Base-by-base conservation (phyloP, 2,113 vertebrate genomes). In the Corapipo altera region DNA sequence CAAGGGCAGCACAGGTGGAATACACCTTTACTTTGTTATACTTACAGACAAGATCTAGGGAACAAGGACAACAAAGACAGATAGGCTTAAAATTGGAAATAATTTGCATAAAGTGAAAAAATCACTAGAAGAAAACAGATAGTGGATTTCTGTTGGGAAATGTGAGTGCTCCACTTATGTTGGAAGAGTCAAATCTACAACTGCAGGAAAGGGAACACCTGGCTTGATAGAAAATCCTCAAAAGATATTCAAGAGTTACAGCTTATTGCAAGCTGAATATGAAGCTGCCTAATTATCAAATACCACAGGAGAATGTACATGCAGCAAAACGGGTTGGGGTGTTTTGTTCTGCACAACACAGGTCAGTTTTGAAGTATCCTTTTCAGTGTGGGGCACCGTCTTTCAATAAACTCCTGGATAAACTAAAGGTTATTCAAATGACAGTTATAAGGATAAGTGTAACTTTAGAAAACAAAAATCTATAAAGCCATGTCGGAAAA, bases 121-220 rank as follows among this genome's bases (percentile, higher is more conserved):
- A 62, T 18, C 0, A 9, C 17, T n/a, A 26, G 33, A 9, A 89
- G 76, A 75, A 57, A 81, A 9, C 1, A 39, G 12, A 15, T 9
- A 55, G 43, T 7, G 17, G 64, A 52, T 4, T 62, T 62, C 44
- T 65, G 14, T 43, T 52, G 37, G 21, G 33, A 83, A 76, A 69
- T 24, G 17, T 0, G 1, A 82, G 9, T 2, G 1, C 12, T 74
- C 21, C 19, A 8, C 6, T 74, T 73, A 7, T 0, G 2, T 32
- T 57, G n/a, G 23, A 78, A 91, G 19, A 73, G 21, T 76, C 39
- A 48, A n/a, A 57, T 65, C 43, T 88, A 64, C 16, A 48, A 9
- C 32, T 57, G 7, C 24, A 82, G 35, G 27, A 75, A 82, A 72
- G 18, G 28, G 33, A 67, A 82, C 2, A 30, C n/a, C 13, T 58